These are phyloP conservation scores for Coturnix japonica DNA, from an alignment of 2,113 vertebrate genomes.

Conservation along the genomic window DNA sequence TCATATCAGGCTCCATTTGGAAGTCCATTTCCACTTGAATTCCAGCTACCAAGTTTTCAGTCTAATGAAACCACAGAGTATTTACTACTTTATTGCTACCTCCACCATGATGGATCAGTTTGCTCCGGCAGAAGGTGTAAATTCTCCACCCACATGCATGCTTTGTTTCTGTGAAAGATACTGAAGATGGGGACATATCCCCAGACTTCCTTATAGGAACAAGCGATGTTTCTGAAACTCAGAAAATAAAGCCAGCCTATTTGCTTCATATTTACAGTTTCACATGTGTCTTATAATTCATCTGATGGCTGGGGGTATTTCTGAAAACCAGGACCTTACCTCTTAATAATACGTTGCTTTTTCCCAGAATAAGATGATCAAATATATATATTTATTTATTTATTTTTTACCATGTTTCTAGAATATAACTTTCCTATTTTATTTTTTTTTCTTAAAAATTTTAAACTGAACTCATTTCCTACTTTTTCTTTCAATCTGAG, in stretches of 20 bases:
- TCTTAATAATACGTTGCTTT: not conserved
- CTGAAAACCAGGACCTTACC: not conserved
- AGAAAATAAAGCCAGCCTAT: not conserved
- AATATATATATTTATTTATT: not conserved
- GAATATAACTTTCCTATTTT: not conserved
- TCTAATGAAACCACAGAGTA: not conserved
- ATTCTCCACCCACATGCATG: rapidly evolving
- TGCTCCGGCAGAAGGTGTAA: not conserved
- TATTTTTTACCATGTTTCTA: not conserved
- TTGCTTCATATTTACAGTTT: not conserved
- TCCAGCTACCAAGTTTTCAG: not conserved
- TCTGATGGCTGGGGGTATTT: not conserved
- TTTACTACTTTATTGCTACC: not conserved
- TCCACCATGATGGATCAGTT: not conserved
- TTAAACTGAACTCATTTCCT: not conserved
- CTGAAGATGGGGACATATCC: too few relatives aligned
- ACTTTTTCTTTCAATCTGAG: not conserved
- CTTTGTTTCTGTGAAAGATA: not conserved
- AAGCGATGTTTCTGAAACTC: not conserved
- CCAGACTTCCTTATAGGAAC: too few relatives aligned
- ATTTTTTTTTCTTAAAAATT: not conserved
- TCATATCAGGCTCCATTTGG: not conserved
- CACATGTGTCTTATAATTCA: not conserved
- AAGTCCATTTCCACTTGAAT: not conserved
- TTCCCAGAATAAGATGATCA: not conserved